A percentile compares a stretch with the other conserved stretches of the same genome.
These are phyloP conservation scores for Megaustenia siamemsis DNA, from an alignment of 2,888 invertebrate genomes.

Conservation along the genomic window DNA sequence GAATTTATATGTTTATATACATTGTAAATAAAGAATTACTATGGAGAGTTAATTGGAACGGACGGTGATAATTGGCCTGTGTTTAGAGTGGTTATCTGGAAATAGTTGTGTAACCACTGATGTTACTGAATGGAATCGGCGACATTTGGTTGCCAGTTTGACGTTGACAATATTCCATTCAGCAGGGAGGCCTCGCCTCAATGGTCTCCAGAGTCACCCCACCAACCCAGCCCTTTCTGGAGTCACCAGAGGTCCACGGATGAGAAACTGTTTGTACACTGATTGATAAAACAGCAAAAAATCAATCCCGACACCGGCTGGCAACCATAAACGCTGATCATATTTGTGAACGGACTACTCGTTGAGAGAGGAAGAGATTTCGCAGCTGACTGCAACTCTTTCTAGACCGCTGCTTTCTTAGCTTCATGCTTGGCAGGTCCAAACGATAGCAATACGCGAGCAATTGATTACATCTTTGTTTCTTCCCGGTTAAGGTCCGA, in stretches of 20 bases:
- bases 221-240: neutral
- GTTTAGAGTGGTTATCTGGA: no score
- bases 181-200: constrained; percentile 38
- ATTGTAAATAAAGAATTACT: no score
- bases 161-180: constrained; percentile 37
- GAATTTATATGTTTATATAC: no score
- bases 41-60: no score
- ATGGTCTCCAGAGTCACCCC: constrained; percentile 13
- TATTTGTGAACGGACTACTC: constrained; percentile 57
- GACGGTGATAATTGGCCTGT: no score
- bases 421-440: constrained; percentile 56
- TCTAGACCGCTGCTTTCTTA: constrained; percentile 54
- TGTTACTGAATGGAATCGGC: neutral
- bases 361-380: constrained; percentile 43
- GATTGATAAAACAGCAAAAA: constrained; percentile 60
- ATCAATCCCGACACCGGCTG: constrained; percentile 53
- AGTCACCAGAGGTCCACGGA: constrained; percentile 3
- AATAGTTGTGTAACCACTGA: no score
- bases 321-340: constrained; percentile 55
- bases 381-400: constrained; percentile 55
- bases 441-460: constrained; percentile 60
- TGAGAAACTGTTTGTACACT: constrained; percentile 55
- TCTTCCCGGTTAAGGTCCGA: constrained; percentile 49
- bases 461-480: constrained; percentile 64
- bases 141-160: constrained; percentile 47